Evolutionary conservation across 2,797 vertebrate species (phyloP), one percentile per base, ranked within the genome.

Genomic region (Mus spretus): DNA sequence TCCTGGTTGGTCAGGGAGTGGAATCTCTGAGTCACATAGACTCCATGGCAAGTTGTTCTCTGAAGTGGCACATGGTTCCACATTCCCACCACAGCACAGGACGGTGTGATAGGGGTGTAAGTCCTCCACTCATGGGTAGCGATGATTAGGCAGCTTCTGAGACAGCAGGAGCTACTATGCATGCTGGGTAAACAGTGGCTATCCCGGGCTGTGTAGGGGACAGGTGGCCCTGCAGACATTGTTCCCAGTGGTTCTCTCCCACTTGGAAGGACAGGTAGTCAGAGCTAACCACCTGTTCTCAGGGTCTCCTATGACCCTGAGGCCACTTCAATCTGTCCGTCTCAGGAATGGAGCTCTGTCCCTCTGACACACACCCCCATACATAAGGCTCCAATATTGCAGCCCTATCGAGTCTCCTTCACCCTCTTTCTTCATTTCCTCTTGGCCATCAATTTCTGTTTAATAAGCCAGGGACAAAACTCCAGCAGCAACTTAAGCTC

Each of bases 381-480:
- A 65, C 63, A 53, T 13, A 31, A 55, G 40, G 44, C 96, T 88
- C 81, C 74, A 82, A 47, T 15, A 84, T 75, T 75, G 83, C 19
- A 47, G 50, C 59, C 87, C 57, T 37, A 0, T 17, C 40, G 77
- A 47, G 63, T 86, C 47, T 92, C 57, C n/a, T 96, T 96, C 95
- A 65, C 31, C 87, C 55, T 95, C 88, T 53, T 26, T 24, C 85
- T 97, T 96, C 97, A 96, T 97, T 98, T 95, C 96, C 95, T 94
- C 95, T 91, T 97, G 97, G 93, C 83, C 97, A 89, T 47, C 53
- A 40, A 72, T 86, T 96, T 91, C 95, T 97, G 97, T 96, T 95
- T 98, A 95, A 97, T 97, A 96, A 98, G 95, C 87, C 93, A 47
- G 85, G 79, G 93, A 80, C 80, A 53, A 53, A 95, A 97, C 63